Evolutionary conservation across 2,797 vertebrate genomes (phyloP).

Genomic region (Rhodeus uyekii): DNA sequence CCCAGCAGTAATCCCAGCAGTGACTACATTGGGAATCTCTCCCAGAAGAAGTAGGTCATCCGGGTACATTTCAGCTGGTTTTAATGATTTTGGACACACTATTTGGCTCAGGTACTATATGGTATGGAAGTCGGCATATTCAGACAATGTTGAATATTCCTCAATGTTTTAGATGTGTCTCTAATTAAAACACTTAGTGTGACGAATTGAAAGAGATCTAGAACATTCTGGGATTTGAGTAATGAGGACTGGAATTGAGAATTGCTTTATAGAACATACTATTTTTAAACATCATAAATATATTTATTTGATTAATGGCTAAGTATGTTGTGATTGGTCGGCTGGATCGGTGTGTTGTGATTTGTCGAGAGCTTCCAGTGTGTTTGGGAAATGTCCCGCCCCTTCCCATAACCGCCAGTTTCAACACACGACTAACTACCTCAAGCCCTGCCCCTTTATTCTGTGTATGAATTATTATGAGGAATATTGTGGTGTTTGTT

Average conservation of each 20-base stretch:
- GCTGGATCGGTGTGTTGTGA: not conserved
- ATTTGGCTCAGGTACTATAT: too few relatives aligned
- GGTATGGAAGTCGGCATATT: not conserved
- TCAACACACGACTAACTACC: not conserved
- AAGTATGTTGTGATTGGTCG: not conserved
- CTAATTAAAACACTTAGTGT: not conserved
- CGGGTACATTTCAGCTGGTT: too few relatives aligned
- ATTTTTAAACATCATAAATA: not conserved
- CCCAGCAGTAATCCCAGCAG: not conserved
- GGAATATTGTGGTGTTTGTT: not conserved
- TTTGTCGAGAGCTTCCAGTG: not conserved
- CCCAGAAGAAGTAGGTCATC: too few relatives aligned
- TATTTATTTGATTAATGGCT: not conserved
- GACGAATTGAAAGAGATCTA: too few relatives aligned
- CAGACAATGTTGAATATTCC: too few relatives aligned
- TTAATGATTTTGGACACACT: not conserved
- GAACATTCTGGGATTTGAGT: too few relatives aligned
- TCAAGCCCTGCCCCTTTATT: not conserved
- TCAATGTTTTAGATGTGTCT: not conserved
- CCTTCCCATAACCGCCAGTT: not conserved
- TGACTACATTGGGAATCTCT: not conserved
- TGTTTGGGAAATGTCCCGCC: not conserved
- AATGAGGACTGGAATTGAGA: too few relatives aligned
- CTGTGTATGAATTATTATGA: not conserved
- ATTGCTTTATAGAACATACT: not conserved